Evolutionary conservation across 2,113 vertebrate genomes (phyloP).

Genomic region (Cephalopterus ornatus): DNA sequence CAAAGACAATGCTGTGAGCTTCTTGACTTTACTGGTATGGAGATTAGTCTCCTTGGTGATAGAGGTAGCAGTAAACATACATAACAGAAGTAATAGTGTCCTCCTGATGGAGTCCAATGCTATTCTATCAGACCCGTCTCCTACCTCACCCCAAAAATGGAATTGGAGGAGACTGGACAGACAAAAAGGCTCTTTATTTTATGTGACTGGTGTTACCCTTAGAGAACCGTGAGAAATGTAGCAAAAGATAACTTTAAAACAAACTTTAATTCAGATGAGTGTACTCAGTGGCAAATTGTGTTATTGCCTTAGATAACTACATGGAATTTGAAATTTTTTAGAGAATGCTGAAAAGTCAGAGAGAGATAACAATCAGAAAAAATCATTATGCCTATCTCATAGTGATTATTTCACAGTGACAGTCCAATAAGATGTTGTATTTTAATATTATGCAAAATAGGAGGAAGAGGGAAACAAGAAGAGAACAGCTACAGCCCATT

Average conservation of each 20-base stretch:
- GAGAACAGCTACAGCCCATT: conserved; percentile 57
- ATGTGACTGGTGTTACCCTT: background rate
- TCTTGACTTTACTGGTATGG: conserved; percentile 65
- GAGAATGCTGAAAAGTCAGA: background rate
- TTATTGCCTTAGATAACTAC: conserved; percentile 27
- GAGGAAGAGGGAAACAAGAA: background rate
- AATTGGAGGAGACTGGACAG: conserved; percentile 16
- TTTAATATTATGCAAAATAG: conserved; percentile 36
- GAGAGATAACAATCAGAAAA: conserved; percentile 5
- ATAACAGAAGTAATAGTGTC: conserved; percentile 38
- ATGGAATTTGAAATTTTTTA: conserved; percentile 15
- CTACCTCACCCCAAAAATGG: background rate
- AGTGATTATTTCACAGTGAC: conserved; percentile 37
- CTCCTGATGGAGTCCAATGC: conserved; percentile 28
- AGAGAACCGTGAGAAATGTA: background rate
- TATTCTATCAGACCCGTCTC: background rate
- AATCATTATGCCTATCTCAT: background rate
- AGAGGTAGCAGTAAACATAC: conserved; percentile 66
- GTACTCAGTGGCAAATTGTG: conserved; percentile 10
- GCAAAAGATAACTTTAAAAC: background rate
- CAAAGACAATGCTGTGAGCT: conserved; percentile 59
- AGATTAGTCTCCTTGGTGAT: conserved; percentile 76
- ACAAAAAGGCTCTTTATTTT: conserved; percentile 35
- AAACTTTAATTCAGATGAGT: conserved; percentile 38
- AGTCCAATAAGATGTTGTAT: conserved; percentile 40